Conservation (phyloP, 2,888 invertebrate genomes). For the Eupithecia abbreviata region DNA sequence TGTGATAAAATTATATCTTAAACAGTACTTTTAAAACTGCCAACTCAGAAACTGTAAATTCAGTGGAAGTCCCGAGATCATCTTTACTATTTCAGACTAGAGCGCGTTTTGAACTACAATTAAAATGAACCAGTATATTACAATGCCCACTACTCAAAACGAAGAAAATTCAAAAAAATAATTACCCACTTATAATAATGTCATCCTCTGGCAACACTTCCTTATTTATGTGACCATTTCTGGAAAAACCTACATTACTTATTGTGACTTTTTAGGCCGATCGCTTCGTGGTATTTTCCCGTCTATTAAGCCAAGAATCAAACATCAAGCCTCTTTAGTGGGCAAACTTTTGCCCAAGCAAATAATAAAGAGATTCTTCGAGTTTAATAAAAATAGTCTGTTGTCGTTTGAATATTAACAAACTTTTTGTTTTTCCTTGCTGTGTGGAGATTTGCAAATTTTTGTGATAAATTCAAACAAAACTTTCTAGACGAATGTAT, state of each 20-base stretch:
- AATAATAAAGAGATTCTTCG: neutral
- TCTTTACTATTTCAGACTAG: neutral
- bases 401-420: slow-evolving; percentile 5
- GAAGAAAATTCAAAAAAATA: neutral
- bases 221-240: neutral
- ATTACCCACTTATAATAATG: no score
- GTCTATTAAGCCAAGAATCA: neutral
- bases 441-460: slow-evolving; percentile 38
- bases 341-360: neutral
- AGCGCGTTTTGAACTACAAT: no score
- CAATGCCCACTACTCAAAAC: neutral
- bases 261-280: neutral
- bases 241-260: neutral
- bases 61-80: no score
- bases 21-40: no score
- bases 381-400: neutral
- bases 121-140: neutral
- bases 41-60: no score
- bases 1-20: no score
- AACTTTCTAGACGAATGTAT: slow-evolving; percentile 55
- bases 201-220: neutral
- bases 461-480: slow-evolving; percentile 43
- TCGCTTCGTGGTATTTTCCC: neutral
- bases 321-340: neutral
- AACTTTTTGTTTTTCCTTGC: slow-evolving; percentile 4